Evolutionary conservation across 2,797 vertebrate species (phyloP), one percentile per base, ranked within the genome.

Genomic region (Enteromius unitaeniatus): DNA sequence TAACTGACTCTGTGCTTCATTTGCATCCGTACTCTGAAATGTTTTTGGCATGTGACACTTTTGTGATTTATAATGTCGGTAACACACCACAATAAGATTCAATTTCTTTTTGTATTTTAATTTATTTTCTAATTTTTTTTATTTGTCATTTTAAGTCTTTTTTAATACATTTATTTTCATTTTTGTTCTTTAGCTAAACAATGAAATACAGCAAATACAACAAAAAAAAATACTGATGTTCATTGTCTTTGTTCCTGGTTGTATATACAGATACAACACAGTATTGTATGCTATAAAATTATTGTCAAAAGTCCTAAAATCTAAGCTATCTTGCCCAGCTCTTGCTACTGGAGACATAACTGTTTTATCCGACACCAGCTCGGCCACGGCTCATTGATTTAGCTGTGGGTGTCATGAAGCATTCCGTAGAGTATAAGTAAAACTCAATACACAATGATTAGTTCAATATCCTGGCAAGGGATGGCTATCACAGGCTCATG

Each of bases 371-470:
- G 37, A 34, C 58, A 23, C 42, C 10, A 72, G 31, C 49, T 19
- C 47, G 3, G 62, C 28, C 62, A 19, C 0, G 7, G 15, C 62
- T 65, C 47, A 37, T 45, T 68, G 78, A 80, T 60, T 76, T 80
- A 65, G 28, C 47, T 68, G 9, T 15, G 31, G 53, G 42, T 31
- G 69, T 67, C 47, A 19, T 40, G 74, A 28, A 74, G n/a, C n/a
- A 62, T 47, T 84, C 74, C 5, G 73, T n/a, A 26, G 53, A n/a
- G 6, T 49, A 37, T 45, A 75, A 19, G 4, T 55, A 40, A 74
- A 55, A 13, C 31, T 74, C 55, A 45, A 67, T 80, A 53, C 58
- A 58, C 67, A 84, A 74, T 40, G 19, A 58, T 55, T 55, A 64
- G 21, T 62, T 74, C 53, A 60, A 62, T 73, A 49, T 34, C 26